Evolutionary conservation across 2,113 vertebrate species (phyloP).

Genomic region (Circaetus gallicus): DNA sequence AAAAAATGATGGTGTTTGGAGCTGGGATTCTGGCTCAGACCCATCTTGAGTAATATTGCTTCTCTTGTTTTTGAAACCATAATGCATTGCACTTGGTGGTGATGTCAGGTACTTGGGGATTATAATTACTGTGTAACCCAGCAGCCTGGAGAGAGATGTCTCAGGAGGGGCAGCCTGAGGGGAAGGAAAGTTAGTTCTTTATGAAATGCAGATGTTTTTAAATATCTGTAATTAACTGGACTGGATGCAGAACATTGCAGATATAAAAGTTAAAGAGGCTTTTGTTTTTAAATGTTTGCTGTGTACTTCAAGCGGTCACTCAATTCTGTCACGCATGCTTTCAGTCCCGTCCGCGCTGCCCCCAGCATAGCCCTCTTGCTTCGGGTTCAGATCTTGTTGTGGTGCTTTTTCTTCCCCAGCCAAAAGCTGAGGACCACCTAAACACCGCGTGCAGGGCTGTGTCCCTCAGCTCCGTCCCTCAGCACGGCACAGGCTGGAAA

Average conservation of each 20-base stretch:
- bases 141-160: conserved; percentile 53
- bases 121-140: conserved; percentile 39
- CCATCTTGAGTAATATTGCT: conserved; percentile 30
- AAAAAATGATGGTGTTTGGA: conserved; percentile 9
- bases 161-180: conserved; percentile 18
- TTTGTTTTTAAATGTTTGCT: conserved; percentile 45
- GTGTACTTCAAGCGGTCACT: conserved; percentile 26
- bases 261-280: conserved; percentile 46
- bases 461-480: not conserved
- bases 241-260: not conserved
- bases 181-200: conserved; percentile 47
- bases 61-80: conserved; percentile 30
- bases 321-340: not conserved
- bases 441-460: not conserved
- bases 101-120: conserved; percentile 57
- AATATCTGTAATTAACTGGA: conserved; percentile 62
- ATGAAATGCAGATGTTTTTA: conserved; percentile 71
- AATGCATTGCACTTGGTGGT: conserved; percentile 10
- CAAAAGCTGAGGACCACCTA: not conserved
- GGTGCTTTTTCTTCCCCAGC: not conserved
- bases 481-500: not conserved
- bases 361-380: not conserved
- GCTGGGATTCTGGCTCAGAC: not conserved
- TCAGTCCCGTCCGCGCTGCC: not conserved
- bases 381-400: rapidly evolving